A percentile compares a stretch with the other conserved stretches of the same genome.
Evolutionary conservation across 2,797 vertebrate species (phyloP).

Genomic region (Toxotes lorentzi): DNA sequence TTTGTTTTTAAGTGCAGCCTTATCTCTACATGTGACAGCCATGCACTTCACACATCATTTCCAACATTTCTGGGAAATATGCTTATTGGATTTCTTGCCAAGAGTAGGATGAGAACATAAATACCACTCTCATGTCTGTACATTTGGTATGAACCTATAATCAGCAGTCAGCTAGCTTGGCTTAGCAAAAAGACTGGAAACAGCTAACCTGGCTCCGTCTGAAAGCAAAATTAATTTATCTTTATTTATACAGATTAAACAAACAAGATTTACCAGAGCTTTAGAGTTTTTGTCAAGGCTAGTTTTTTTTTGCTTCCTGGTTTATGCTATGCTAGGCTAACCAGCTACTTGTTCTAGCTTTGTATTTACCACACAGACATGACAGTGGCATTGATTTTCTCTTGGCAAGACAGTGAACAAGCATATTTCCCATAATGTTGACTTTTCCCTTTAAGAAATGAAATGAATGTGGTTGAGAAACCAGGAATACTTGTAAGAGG

Average conservation of each 20-base stretch:
- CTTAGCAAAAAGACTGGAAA: not conserved
- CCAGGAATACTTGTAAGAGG: not conserved
- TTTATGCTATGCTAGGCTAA: conserved; percentile 12
- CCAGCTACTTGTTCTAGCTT: not conserved
- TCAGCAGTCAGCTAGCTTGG: conserved; percentile 1
- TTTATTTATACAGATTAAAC: not conserved
- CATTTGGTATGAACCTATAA: not conserved
- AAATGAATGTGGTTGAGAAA: conserved; percentile 28
- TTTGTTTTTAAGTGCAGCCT: conserved; percentile 19
- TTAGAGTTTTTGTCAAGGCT: not conserved
- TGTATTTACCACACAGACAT: not conserved
- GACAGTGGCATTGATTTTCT: conserved; percentile 2
- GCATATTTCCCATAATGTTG: not conserved
- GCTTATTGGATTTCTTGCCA: conserved; percentile 2
- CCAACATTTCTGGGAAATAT: conserved; percentile 20
- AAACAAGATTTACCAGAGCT: not conserved
- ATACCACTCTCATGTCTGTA: not conserved
- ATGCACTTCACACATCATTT: not conserved
- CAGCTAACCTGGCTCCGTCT: not conserved
- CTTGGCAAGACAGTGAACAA: conserved; percentile 2
- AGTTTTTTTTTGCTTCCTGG: not conserved
- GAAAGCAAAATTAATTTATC: not conserved
- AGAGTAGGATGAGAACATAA: not conserved
- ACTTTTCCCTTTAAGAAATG: conserved; percentile 9
- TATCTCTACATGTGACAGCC: not conserved